Conservation (phyloP, 1,140 invertebrate genomes). For the Cydia fagiglandana region DNA sequence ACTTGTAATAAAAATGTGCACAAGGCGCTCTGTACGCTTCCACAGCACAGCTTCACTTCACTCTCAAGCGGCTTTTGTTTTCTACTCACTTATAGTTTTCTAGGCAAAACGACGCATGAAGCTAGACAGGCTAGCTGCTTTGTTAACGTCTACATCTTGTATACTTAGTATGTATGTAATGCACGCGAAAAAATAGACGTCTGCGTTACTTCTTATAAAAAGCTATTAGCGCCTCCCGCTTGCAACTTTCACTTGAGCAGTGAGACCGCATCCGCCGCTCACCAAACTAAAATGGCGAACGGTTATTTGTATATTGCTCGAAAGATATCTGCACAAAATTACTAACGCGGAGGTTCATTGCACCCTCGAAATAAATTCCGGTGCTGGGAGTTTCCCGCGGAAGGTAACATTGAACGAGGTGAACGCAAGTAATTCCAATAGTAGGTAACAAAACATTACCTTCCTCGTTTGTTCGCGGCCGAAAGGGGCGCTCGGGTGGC, state of each 20-base stretch:
- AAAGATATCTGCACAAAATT: slow-evolving; percentile 32
- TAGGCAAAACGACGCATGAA: slow-evolving; percentile 3
- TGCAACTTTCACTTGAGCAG: not conserved
- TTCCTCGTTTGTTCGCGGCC: slow-evolving; percentile 34
- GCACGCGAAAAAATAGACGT: not conserved
- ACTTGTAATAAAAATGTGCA: slow-evolving; percentile 28
- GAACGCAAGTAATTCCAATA: slow-evolving; percentile 37
- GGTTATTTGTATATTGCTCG: not conserved
- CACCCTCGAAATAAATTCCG: slow-evolving; percentile 35
- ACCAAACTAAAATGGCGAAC: not conserved
- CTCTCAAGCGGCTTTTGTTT: slow-evolving; percentile 1
- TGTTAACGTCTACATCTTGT: not conserved
- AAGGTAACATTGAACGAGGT: slow-evolving; percentile 33
- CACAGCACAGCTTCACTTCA: not conserved
- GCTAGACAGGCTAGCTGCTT: not conserved
- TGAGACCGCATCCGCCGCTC: not conserved
- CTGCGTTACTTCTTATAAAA: not conserved
- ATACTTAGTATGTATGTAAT: not conserved
- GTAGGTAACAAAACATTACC: slow-evolving; percentile 35
- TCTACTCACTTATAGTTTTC: slow-evolving; percentile 8
- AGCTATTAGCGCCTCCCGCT: not conserved
- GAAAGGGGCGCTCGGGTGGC: slow-evolving; percentile 27
- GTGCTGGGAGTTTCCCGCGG: slow-evolving; percentile 27
- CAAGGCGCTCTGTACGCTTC: not conserved
- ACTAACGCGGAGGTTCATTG: slow-evolving; percentile 32